Base-by-base conservation (phyloP, 1,140 invertebrate species). In the Drosophila serrata region DNA sequence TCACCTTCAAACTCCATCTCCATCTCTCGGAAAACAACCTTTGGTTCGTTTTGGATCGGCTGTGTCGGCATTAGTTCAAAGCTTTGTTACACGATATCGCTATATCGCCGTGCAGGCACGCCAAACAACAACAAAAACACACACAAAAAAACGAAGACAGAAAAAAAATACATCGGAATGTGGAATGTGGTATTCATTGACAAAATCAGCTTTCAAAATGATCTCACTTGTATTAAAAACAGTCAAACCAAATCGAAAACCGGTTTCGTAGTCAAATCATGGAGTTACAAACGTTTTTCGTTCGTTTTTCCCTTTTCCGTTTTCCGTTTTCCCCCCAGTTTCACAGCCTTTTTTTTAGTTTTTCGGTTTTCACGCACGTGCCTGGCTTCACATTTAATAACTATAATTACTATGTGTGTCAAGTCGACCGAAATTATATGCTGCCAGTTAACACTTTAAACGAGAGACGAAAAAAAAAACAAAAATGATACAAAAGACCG, bases 201-300 rank as follows among this genome's bases (percentile, higher is more conserved):
- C 92, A 93, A 93, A 93, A 93, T 93, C 92, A 93, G 92, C 92
- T 93, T 93, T 93, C 92, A 93, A 93, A 93, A 93, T 93, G 92
- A 93, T 93, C 92, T 93, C 92, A 93, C 92, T 93, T 92, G 81
- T 88, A 75, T 90, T 76, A 91, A 87, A 88, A 84, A 92, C 91
- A 92, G 92, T 92, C 87, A 92, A 92, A 92, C 81, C 92, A 93
- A 93, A 93, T 93, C 92, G 92, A 93, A 93, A 93, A 93, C 92
- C 92, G 92, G 92, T 93, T 93, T 92, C 88, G 92, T 93, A 90
- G 85, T 90, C 85, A 90, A 90, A 90, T 90, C 85, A 90, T 74
- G 59, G 62, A 74, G 59, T 74, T 55, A 42, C 74, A 68, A 58
- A 68, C 62, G 35, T 29, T 65, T 80, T 84, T 76, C 69, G 61